These are phyloP conservation scores for Thymelicus sylvestris DNA, from an alignment of 2,888 invertebrate species.

Conservation along the genomic window DNA sequence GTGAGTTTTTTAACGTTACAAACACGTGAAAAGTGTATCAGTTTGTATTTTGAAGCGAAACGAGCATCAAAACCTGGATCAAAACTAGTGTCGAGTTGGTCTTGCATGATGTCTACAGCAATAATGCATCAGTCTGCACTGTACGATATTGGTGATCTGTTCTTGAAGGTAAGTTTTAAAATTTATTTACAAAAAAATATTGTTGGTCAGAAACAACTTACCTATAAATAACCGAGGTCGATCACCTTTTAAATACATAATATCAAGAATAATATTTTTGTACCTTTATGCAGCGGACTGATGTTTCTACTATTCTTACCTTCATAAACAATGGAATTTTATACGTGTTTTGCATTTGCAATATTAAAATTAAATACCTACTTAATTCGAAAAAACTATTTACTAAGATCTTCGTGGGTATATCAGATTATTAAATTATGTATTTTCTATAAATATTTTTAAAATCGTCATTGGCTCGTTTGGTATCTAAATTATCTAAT, in stretches of 20 bases:
- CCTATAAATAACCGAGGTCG: neutral
- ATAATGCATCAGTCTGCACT: constrained; percentile 90
- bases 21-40: constrained; percentile 78
- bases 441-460: too few species aligned
- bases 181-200: constrained; percentile 23
- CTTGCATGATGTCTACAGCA: constrained; percentile 89
- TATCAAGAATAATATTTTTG: neutral
- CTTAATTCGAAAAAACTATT: too few species aligned
- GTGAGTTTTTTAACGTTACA: constrained; percentile 74
- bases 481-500: too few species aligned
- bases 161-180: constrained; percentile 86
- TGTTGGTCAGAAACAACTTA: constrained; percentile 25
- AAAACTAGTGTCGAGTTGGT: constrained; percentile 72
- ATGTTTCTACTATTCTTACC: neutral
- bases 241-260: constrained; percentile 7
- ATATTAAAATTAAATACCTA: too few species aligned
- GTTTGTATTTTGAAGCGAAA: constrained; percentile 65
- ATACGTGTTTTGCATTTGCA: too few species aligned
- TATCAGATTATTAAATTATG: too few species aligned
- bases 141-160: constrained; percentile 90
- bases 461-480: too few species aligned
- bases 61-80: constrained; percentile 68
- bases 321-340: too few species aligned
- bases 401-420: too few species aligned
- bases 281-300: neutral